Evolutionary conservation across 2,113 vertebrate species (phyloP), one percentile per base, ranked within the genome.

Genomic region (Corythoichthys haematopterus): DNA sequence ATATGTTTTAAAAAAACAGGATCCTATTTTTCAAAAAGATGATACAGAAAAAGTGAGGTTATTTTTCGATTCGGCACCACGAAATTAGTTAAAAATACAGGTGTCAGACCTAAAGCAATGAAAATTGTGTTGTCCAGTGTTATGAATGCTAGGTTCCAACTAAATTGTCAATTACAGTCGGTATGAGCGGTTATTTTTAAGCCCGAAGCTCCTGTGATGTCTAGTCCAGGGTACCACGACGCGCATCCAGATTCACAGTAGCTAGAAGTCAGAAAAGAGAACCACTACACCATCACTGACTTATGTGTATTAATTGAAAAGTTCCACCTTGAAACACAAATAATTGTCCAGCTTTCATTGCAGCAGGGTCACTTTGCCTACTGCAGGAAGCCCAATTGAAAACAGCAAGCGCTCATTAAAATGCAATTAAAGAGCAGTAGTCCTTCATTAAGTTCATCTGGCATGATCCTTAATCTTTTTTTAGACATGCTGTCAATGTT

Each of bases 401-500:
- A 71, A 61, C 72, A 68, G 50, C 0, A 1, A 66, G 56, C 56
- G 57, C 51, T 71, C 57, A 65, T 65, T 66, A 75, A 68, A 71
- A 72, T 20, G 11, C 62, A 66, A 68, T 74, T 60, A 12, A 33
- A 38, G 63, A 47, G 55, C n/a, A 66, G 47, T 57, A 56, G 36
- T 3, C 3, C 38, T 61, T 53, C 37, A 57, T 51, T 40, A 20
- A 35, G 0, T 36, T 50, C 45, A 70, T 52, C 20, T 14, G 45
- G 43, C 12, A 35, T 14, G 69, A 65, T 45, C 76, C 43, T 36
- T 1, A 40, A 40, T 45, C 56, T 58, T 38, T 2, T 68, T 68
- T 61, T 2, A 28, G 16, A 20, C 37, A 2, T 43, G 11, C 0
- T 11, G 35, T 9, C 6, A 33, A 38, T 14, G 45, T 69, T 8